Conservation (phyloP, 2,888 invertebrate genomes). For the Nymphalis polychloros region DNA sequence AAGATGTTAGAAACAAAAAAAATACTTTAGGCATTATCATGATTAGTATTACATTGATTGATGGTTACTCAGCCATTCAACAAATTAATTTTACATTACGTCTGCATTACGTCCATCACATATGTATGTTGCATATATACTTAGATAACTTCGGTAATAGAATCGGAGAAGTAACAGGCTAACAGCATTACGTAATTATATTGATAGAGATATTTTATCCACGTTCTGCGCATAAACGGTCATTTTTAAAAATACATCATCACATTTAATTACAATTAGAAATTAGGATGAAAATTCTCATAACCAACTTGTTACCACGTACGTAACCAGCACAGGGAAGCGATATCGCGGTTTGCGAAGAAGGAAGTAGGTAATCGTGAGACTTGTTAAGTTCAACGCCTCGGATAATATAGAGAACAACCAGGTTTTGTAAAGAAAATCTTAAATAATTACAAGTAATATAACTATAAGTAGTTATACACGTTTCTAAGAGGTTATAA, state of each 20-base stretch:
- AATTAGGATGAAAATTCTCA: conserved; percentile 46
- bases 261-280: too few relatives aligned
- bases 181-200: conserved; percentile 16
- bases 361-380: conserved; percentile 33
- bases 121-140: conserved; percentile 32
- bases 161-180: conserved; percentile 13
- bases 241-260: too few relatives aligned
- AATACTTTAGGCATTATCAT: conserved; percentile 6
- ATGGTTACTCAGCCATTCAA: conserved; percentile 32
- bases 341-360: conserved; percentile 28
- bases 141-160: conserved; percentile 36
- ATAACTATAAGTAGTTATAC: neutral
- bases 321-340: conserved; percentile 30
- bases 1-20: conserved; percentile 8
- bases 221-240: neutral
- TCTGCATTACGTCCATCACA: conserved; percentile 35
- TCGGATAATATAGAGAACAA: conserved; percentile 37
- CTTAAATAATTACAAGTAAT: conserved; percentile 13
- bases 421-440: conserved; percentile 23
- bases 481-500: neutral
- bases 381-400: conserved; percentile 44
- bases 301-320: conserved; percentile 12
- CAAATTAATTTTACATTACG: conserved; percentile 33
- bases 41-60: conserved; percentile 25
- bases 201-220: conserved; percentile 3